Base-by-base conservation (phyloP, 2,888 invertebrate genomes). In the Caenorhabditis sulstoni region DNA sequence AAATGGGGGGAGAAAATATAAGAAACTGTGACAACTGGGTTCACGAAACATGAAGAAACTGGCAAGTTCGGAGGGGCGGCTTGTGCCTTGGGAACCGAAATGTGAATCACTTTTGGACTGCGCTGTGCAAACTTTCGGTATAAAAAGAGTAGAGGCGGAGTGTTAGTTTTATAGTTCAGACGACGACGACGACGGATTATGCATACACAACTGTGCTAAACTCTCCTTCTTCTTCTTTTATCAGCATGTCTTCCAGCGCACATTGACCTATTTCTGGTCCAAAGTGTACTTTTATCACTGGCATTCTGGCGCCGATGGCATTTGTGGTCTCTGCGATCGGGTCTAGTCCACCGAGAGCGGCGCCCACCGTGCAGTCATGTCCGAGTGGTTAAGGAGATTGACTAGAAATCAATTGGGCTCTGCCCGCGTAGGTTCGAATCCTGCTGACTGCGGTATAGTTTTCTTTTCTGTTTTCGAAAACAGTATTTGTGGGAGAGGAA, bases 341-440 rank as follows among this genome's bases (percentile, higher is more conserved):
- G 7, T 29, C 29, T 29, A 29, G 29, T 3, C 29, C 29, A 7
- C 29, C 29, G 29, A 3, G 29, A 29, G 29, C 3, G 4, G 3
- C 7, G 29, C 7, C 29, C 29, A 3, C 7, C 67, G 57, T 77
- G 87, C 87, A 87, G 83, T 83, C 84, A 81, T 87, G 87, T 87
- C 87, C 86, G 87, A 87, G 87, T 86, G 87, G 87, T 87, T 87
- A 87, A 87, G 87, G 87, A 88, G 87, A 88, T 87, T 87, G 88
- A 88, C 88, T 88, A 85, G 88, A 88, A 88, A 88, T 88, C 88
- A 87, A 88, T 86, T 88, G 88, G 88, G 87, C 88, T 88, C 71
- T 86, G 88, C 85, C 85, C 87, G 87, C 87, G 87, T 82, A 87
- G 86, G 85, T 87, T 88, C 88, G 87, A 89, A 87, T 87, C 87